phyloP scores from a whole-genome alignment of 2,113 vertebrate genomes.

The Scolopax mira region DNA sequence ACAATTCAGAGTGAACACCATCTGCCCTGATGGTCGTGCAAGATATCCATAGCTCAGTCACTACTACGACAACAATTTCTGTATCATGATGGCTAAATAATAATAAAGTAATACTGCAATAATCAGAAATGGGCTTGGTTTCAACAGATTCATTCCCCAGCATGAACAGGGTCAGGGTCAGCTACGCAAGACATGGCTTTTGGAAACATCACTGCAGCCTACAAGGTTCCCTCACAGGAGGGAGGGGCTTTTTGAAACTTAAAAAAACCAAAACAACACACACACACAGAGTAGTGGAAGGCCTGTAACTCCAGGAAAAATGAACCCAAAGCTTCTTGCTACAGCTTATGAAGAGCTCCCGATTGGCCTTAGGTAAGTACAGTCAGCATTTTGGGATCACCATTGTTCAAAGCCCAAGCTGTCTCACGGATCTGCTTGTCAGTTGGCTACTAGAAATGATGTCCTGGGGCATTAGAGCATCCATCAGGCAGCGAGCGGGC shows the following conservation, averaged over 20 bases:
- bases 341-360: background rate
- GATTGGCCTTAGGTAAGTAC: background rate
- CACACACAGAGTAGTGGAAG: background rate
- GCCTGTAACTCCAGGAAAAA: background rate
- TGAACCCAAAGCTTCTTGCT: background rate
- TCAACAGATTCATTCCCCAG: background rate
- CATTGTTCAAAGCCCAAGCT: background rate
- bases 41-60: background rate
- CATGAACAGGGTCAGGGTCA: accelerated
- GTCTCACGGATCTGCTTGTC: background rate
- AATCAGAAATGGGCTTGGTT: no score
- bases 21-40: background rate
- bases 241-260: background rate
- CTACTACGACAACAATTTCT: background rate
- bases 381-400: background rate
- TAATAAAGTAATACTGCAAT: no score
- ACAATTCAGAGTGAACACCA: background rate
- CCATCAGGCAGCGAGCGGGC: background rate
- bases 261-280: no score
- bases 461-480: background rate
- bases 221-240: background rate
- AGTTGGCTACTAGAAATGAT: background rate
- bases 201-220: background rate
- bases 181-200: background rate
- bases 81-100: no score